Evolutionary conservation across 2,113 vertebrate species (phyloP).

Genomic region (Hippocampus abdominalis): DNA sequence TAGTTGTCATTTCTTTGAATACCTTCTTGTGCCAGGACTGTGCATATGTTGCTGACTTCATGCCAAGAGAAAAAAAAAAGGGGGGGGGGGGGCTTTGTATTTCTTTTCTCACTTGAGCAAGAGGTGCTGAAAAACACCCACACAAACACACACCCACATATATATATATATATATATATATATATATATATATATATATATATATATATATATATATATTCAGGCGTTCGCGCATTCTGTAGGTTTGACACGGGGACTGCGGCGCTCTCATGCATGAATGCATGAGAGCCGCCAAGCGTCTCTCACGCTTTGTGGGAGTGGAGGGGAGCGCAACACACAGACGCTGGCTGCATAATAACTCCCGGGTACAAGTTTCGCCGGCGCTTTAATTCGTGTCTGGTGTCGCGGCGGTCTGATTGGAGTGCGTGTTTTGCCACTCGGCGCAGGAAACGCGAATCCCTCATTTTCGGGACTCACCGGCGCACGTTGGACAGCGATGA

Average conservation of each 20-base stretch:
- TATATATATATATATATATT: not conserved
- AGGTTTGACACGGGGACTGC: slow-evolving; percentile 6
- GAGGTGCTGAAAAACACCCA: slow-evolving; percentile 26
- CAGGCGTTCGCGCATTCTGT: slow-evolving; percentile 50
- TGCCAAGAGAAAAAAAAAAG: slow-evolving; percentile 29
- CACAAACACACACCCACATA: slow-evolving; percentile 30
- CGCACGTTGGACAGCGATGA: slow-evolving; percentile 9
- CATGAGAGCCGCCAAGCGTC: slow-evolving; percentile 42
- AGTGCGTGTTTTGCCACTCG: slow-evolving; percentile 6
- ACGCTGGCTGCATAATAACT: slow-evolving; percentile 30
- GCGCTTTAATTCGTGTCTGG: slow-evolving; percentile 30
- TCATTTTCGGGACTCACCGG: slow-evolving; percentile 7
- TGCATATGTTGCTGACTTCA: slow-evolving; percentile 41
- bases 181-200: not conserved
- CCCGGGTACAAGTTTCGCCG: not conserved
- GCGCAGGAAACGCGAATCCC: slow-evolving; percentile 8
- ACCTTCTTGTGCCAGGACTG: not conserved
- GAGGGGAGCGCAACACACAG: not conserved
- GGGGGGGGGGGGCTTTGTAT: slow-evolving; percentile 1
- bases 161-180: not conserved
- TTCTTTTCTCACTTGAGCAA: slow-evolving; percentile 31
- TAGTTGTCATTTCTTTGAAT: not conserved
- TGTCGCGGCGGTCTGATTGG: slow-evolving; percentile 11
- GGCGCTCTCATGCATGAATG: slow-evolving; percentile 59
- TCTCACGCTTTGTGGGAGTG: slow-evolving; percentile 7